phyloP scores from a whole-genome alignment of 2,797 vertebrate genomes.

The Nyctalus aviator region DNA sequence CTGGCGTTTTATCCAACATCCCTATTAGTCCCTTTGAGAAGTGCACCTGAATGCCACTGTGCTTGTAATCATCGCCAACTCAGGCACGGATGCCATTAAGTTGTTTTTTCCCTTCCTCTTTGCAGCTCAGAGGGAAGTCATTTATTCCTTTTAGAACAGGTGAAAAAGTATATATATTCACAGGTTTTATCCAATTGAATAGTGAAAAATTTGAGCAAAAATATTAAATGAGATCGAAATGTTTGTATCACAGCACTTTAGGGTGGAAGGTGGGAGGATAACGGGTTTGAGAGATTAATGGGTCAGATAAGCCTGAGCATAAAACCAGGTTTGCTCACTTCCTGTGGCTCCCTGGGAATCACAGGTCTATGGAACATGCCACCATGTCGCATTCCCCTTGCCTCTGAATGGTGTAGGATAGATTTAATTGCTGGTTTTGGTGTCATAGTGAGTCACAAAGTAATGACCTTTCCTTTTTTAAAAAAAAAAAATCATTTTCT shows the following conservation, averaged over 20 bases:
- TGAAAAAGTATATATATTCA: neutral
- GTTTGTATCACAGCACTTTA: neutral
- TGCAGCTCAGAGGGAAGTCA: slow-evolving; percentile 12
- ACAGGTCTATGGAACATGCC: neutral
- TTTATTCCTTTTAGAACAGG: slow-evolving; percentile 44
- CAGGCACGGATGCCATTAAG: neutral
- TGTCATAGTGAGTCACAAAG: neutral
- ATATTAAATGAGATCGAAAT: neutral
- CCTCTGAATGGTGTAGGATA: neutral
- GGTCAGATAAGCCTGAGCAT: neutral
- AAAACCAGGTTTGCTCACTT: neutral
- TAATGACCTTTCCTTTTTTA: neutral
- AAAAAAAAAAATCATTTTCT: too few relatives aligned
- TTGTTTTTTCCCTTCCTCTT: slow-evolving; percentile 50
- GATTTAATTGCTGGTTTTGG: neutral
- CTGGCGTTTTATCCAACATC: neutral
- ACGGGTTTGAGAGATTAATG: neutral
- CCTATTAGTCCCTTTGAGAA: slow-evolving; percentile 45
- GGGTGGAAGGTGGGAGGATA: neutral
- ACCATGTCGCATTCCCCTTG: too few relatives aligned
- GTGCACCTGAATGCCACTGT: slow-evolving; percentile 50
- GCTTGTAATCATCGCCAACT: slow-evolving; percentile 40
- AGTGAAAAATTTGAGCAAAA: neutral
- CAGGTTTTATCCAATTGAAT: neutral
- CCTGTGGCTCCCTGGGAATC: rapidly evolving